These are phyloP conservation scores for Troglohyphantes excavatus DNA, from an alignment of 2,888 invertebrate species.

Conservation along the genomic window DNA sequence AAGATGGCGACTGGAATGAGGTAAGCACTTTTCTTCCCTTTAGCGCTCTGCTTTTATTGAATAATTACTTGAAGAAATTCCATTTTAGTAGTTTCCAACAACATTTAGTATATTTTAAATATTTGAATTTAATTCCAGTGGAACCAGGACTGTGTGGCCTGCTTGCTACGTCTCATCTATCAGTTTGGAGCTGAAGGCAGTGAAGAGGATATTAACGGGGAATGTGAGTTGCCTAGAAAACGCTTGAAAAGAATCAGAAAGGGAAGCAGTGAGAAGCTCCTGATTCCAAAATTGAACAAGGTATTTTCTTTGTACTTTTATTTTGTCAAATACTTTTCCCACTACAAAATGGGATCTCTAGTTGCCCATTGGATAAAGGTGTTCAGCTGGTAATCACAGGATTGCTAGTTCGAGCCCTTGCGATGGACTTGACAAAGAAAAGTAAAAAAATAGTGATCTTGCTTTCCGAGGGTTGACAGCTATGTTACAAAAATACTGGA, in stretches of 20 bases:
- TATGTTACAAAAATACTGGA: no score
- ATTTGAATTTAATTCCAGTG: conserved; percentile 85
- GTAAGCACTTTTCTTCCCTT: conserved; percentile 80
- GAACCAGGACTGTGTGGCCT: conserved; percentile 96
- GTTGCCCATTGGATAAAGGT: no score
- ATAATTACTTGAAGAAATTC: not conserved
- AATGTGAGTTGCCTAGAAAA: conserved; percentile 56
- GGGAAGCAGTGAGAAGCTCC: conserved; percentile 86
- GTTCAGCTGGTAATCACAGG: no score
- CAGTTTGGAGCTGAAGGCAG: conserved; percentile 89
- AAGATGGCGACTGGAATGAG: conserved; percentile 86
- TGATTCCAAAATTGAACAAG: conserved; percentile 89
- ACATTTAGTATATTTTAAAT: not conserved
- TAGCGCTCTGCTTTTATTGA: not conserved
- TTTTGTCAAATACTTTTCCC: no score
- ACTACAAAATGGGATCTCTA: no score
- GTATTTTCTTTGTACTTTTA: conserved; percentile 83
- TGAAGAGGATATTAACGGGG: conserved; percentile 47
- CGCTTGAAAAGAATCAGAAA: conserved; percentile 82
- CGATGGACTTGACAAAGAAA: no score
- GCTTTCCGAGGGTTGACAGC: no score
- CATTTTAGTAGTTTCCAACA: not conserved
- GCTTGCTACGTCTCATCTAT: conserved; percentile 91
- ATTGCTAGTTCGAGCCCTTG: no score
- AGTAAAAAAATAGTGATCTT: no score